Evolutionary conservation across 2,797 vertebrate genomes (phyloP).

Genomic region (Chromobotia macracanthus): DNA sequence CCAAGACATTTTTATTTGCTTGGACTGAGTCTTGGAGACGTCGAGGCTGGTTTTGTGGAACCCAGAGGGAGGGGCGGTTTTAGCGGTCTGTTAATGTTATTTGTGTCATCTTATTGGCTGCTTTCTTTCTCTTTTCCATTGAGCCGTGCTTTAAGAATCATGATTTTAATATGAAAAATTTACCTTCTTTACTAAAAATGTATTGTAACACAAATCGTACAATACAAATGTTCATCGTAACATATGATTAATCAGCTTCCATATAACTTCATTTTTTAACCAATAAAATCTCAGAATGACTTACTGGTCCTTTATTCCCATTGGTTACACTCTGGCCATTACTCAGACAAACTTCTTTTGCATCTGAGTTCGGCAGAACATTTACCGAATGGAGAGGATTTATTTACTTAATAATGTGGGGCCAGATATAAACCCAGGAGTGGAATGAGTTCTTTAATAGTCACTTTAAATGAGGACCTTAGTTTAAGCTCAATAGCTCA

Average conservation of each 20-base stretch:
- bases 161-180: conserved; percentile 29
- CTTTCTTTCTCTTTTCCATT: conserved; percentile 27
- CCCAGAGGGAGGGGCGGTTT: conserved; percentile 34
- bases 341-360: conserved; percentile 14
- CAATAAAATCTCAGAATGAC: conserved; percentile 19
- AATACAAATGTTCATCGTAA: neutral
- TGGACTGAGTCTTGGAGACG: conserved; percentile 62
- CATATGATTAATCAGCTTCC: neutral
- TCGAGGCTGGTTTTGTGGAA: conserved; percentile 58
- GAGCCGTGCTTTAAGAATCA: conserved; percentile 42
- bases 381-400: neutral
- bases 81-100: conserved; percentile 22
- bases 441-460: conserved; percentile 20
- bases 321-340: neutral
- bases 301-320: conserved; percentile 6
- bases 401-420: conserved; percentile 38
- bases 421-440: conserved; percentile 15
- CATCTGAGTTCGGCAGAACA: conserved; percentile 6
- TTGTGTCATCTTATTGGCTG: conserved; percentile 34
- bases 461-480: conserved; percentile 1
- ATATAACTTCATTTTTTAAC: neutral
- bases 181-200: neutral
- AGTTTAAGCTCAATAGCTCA: conserved; percentile 31
- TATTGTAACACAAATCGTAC: neutral
- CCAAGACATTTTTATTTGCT: conserved; percentile 71